Conservation (phyloP, 2,113 vertebrate genomes). For the Ailurus styani region DNA sequence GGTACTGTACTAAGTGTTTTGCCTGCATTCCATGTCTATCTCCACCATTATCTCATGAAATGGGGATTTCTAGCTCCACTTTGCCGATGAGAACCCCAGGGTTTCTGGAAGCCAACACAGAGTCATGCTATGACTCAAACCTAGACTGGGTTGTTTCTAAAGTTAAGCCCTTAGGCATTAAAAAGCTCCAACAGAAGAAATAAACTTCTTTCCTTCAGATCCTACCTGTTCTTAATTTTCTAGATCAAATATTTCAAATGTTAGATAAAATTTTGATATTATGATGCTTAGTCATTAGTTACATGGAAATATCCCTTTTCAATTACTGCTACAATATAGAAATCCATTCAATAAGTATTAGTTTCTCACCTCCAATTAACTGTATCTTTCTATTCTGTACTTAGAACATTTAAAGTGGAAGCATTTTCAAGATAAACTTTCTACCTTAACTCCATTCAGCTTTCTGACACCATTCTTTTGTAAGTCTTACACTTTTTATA, state of each 20-base stretch:
- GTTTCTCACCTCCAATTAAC: not conserved
- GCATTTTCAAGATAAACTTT: constrained; percentile 32
- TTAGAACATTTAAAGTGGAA: not conserved
- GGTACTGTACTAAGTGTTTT: not conserved
- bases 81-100: not conserved
- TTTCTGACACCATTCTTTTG: not conserved
- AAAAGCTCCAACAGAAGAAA: not conserved
- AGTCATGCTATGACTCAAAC: not conserved
- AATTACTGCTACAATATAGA: not conserved
- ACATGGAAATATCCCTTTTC: not conserved
- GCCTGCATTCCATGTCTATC: not conserved
- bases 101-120: not conserved
- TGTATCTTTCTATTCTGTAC: not conserved
- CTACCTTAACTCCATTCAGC: not conserved
- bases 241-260: not conserved
- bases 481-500: not conserved
- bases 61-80: not conserved
- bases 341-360: not conserved
- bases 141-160: not conserved
- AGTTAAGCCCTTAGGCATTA: not conserved
- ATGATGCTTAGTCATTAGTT: not conserved
- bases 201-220: not conserved
- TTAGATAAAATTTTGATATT: not conserved
- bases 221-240: constrained; percentile 1
- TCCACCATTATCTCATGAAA: not conserved